Evolutionary conservation across 2,888 invertebrate species (phyloP), one percentile per base, ranked within the genome.

Genomic region (Conops quadrifasciatus): DNA sequence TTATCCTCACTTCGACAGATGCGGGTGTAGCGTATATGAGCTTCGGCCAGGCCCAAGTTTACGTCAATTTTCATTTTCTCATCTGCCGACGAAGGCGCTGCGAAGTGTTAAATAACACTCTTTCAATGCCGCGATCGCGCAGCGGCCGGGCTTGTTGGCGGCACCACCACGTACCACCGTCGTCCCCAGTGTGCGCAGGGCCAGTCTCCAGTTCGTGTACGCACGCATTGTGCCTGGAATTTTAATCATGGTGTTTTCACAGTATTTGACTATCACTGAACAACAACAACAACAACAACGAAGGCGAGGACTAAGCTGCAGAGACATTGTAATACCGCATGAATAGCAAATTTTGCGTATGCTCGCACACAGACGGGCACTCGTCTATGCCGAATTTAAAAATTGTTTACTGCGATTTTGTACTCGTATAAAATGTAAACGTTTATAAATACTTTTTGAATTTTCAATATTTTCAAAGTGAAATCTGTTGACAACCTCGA

Each of bases 101-200:
- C 19, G 58, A 58, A 45, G 58, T 45, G 56, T 67, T 58, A 67
- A 43, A 58, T 58, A 56, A 67, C 67, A 67, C 67, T 28, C 66
- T 26, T 63, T 51, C 28, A 49, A n/a, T n/a, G n/a, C n/a, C n/a
- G n/a, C n/a, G n/a, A n/a, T n/a, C n/a, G 9, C 5, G 28, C 30
- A 28, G 64, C 47, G 60, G 21, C 16, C 24, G 45, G 64, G 49
- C 51, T 64, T 51, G 15, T 15, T n/a, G 2, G 28, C 19, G 15
- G 15, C 11, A 19, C 47, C 21, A 62, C 43, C 7, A 13, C 15
- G 47, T 47, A 28, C n/a, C 9, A 36, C 11, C 63, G 15, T 2
- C 21, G 21, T 24, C 45, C 63, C 43, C 7, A 21, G 63, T 64
- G 36, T 4, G 56, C 21, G 43, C 16, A 21, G 21, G 24, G 13